Evolutionary conservation across 2,113 vertebrate species (phyloP), one percentile per base, ranked within the genome.

Genomic region (Otolemur garnettii): DNA sequence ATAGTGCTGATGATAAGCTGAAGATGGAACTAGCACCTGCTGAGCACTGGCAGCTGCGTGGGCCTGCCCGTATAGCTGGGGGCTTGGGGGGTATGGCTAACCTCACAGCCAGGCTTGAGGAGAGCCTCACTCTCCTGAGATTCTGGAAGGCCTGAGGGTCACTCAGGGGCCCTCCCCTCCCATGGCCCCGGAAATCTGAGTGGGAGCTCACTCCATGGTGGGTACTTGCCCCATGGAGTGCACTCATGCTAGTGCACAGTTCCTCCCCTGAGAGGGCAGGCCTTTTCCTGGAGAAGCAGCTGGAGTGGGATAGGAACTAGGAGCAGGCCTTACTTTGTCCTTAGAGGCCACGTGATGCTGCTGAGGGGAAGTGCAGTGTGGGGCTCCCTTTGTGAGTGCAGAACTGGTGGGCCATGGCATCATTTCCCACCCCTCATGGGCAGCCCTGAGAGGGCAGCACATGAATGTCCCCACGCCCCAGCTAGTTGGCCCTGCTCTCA

Each of bases 41-140:
- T 59, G 64, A 42, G 33, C n/a, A 1, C 7, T 2, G 26, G 53
- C 83, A 24, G 75, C 21, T 22, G 11, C 13, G 0, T n/a, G 42
- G 57, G 45, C 15, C 19, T 5, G 4, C 24, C 53, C 4, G 33
- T 57, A 35, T 5, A 0, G 6, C 13, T 0, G 2, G 35, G 59
- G 60, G 62, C 24, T 33, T 7, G n/a, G 11, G 22, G 2, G 26
- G 64, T 57, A 35, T 53, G 80, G 62, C 3, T 19, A 30, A 62
- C 24, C 12, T 30, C 57, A 8, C 0, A 21, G 21, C 21, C 26
- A 3, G 14, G n/a, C 19, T 7, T 45, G 2, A 33, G 74, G 55
- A 72, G 10, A 1, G 72, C 4, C 42, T 24, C 13, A 1, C 30
- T 35, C 28, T 33, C n/a, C 55, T 19, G 45, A 35, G 45, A 30